Evolutionary conservation across 2,113 vertebrate genomes (phyloP), one percentile per base, ranked within the genome.

Genomic region (Patagioenas fasciata): DNA sequence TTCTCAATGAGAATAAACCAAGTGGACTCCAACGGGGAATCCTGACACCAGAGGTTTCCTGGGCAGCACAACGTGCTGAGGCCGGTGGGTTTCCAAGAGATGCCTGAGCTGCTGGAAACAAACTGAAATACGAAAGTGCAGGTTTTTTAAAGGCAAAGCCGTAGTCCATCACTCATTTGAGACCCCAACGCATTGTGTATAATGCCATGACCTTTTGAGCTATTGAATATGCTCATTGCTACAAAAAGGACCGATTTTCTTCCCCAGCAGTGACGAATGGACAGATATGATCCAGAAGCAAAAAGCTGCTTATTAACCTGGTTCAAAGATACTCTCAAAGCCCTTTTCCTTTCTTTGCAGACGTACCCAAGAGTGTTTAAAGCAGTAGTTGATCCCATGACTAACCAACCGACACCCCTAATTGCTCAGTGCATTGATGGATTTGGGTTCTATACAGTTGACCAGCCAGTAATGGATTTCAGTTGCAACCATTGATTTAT

Each of bases 101-200:
- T 53, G 65, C 17, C 42, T 60, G 5, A 31, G 71, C 38, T 73
- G 50, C 64, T 77, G 54, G 9, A 0, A 2, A 44, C 61, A 32
- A 14, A 23, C 1, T 32, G 36, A 36, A 40, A 44, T 4, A 64
- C 5, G 38, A 42, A 75, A 1, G 34, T 32, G 53, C 47, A 58
- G 56, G 29, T 40, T 64, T 50, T 40, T 44, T 5, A 64, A 79
- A 94, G 65, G 64, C 72, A 80, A 44, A 91, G 42, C 47, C 1
- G 0, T 6, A 26, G 26, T 54, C 67, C 88, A 51, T 80, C 73
- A 10, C 77, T 95, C 88, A 42, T 28, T n/a, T 26, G 2, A 64
- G 62, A n/a, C 82, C 29, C 16, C 50, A 8, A 40, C 15, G 0
- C 25, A 0, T 11, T 0, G 5, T 9, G 9, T 8, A 9, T 16